Evolutionary conservation across 2,113 vertebrate species (phyloP).

Genomic region (Cottus gobio): DNA sequence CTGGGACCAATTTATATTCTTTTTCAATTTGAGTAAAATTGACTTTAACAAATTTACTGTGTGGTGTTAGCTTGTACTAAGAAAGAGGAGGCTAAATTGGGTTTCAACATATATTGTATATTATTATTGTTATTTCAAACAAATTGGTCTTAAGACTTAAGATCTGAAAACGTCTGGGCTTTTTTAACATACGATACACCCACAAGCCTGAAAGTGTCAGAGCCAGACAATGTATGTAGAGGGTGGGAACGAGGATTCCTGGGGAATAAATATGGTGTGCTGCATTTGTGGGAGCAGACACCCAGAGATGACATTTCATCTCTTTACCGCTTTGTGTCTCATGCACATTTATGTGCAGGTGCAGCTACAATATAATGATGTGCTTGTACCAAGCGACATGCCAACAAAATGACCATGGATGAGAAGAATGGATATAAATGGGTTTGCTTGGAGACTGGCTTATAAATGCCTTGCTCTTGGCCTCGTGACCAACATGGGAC

Average conservation of each 20-base stretch:
- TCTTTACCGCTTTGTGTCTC: conserved; percentile 29
- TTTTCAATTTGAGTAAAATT: no score
- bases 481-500: background rate
- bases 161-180: background rate
- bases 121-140: conserved; percentile 1
- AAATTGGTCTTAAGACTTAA: background rate
- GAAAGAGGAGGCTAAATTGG: background rate
- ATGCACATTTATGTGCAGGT: conserved; percentile 34
- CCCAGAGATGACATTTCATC: conserved; percentile 35
- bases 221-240: background rate
- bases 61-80: background rate
- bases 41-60: no score
- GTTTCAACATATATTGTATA: background rate
- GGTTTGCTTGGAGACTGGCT: conserved; percentile 11
- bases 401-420: conserved; percentile 39
- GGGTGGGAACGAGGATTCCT: background rate
- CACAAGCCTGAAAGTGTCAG: background rate
- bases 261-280: conserved; percentile 5
- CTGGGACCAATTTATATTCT: no score
- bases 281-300: conserved; percentile 15
- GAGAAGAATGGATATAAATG: conserved; percentile 31
- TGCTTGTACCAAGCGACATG: background rate
- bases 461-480: conserved; percentile 7
- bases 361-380: conserved; percentile 4
- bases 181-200: background rate